Base-by-base conservation (phyloP, 2,888 invertebrate genomes). In the Melitaea athalia region DNA sequence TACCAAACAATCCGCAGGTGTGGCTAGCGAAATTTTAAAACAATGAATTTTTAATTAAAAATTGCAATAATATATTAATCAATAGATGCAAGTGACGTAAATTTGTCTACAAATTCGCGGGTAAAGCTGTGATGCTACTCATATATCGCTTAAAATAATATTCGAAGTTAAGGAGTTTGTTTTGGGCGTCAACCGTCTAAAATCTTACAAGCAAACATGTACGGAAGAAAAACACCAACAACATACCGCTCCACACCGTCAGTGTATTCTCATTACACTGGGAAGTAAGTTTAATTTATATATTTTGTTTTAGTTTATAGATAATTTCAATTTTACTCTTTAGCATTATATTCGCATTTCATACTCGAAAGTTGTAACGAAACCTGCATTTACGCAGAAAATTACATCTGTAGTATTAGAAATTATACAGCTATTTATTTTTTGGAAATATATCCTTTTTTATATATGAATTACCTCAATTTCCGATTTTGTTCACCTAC, bases 261-360 rank as follows among this genome's bases (percentile, higher is more conserved):
- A 0, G 95, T 98, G 55, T 97, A 98, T 83, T 98, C 98, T 0
- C 97, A 97, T 86, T 96, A 97, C 67, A 97, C 97, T 64, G 94
- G 94, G 80, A 94, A 94, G 95, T 94, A 86, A 87, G 89, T 87
- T 43, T 42, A 4, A 55, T 72, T 15, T 17, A 63, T 64, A 17
- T 45, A 33, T 10, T 42, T 42, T 52, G 10, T 10, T 10, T n/a
- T 24, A 52, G 10, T 6, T n/a, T 15, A 17, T 50, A 7, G 5
- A 50, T 11, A 45, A 45, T 45, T n/a, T n/a, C n/a, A 14, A n/a
- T 14, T n/a, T 49, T 49, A 2, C n/a, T 49, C 47, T 49, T n/a
- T n/a, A 49, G 1, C 24, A 3, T 24, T 24, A 24, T 24, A 12
- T n/a, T 0, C 3, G n/a, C 5, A 49, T n/a, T n/a, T 49, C 47